A percentile compares a stretch with the other conserved stretches of the same genome.
Evolutionary conservation across 2,113 vertebrate species (phyloP).

Genomic region (Turnix velox): DNA sequence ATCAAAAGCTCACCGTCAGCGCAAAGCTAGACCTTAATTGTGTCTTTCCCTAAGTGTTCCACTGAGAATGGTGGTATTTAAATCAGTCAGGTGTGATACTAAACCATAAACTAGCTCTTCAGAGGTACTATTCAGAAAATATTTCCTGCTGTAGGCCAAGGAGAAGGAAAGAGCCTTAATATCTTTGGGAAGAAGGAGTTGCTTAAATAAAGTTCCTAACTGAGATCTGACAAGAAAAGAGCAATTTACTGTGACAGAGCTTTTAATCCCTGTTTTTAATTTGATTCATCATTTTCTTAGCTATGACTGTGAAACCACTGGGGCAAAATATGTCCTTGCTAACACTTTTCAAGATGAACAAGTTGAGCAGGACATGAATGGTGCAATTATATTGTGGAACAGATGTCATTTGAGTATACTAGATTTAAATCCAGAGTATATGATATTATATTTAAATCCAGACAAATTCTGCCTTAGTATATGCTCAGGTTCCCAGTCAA

Average conservation of each 20-base stretch:
- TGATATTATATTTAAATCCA: background rate
- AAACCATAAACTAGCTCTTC: background rate
- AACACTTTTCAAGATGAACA: background rate
- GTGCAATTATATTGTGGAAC: background rate
- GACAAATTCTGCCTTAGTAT: background rate
- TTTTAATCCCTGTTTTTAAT: background rate
- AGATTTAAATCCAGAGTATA: background rate
- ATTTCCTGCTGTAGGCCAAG: background rate
- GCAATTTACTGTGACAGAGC: background rate
- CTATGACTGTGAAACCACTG: background rate
- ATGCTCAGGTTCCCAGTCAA: background rate
- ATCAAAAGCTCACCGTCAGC: background rate
- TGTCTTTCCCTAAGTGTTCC: background rate
- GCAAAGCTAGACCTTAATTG: background rate
- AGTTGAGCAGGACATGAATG: background rate
- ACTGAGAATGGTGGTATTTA: background rate
- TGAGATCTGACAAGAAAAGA: background rate
- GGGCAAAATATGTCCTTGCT: background rate
- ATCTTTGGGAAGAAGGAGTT: background rate
- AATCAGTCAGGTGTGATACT: background rate
- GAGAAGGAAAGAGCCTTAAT: background rate
- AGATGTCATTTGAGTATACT: background rate
- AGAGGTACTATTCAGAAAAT: background rate
- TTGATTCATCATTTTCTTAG: background rate
- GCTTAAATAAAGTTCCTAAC: background rate